A percentile compares a stretch with the other conserved stretches of the same genome.
phyloP scores from a whole-genome alignment of 1,140 invertebrate genomes.

The Vanessa atalanta region DNA sequence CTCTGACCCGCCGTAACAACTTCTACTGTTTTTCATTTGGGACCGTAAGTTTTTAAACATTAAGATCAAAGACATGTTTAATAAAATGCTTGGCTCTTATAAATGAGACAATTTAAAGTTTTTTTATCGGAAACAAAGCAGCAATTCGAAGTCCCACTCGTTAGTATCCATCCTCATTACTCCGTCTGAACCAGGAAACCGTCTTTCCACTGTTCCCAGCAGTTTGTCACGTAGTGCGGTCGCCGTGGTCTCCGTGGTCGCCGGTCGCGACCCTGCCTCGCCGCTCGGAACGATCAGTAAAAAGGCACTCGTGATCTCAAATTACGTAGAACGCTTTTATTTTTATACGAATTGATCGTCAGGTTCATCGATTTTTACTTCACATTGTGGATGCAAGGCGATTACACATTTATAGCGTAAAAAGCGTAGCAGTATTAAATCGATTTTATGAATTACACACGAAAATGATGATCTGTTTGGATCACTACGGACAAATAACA shows the following conservation, averaged over 20 bases:
- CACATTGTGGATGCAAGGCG: conserved; percentile 5
- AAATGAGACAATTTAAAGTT: no score
- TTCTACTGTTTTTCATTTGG: not conserved
- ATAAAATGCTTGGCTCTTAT: no score
- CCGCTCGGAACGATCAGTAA: conserved; percentile 62
- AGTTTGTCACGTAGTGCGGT: conserved; percentile 63
- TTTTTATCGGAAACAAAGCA: not conserved
- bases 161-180: conserved; percentile 34
- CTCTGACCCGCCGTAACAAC: not conserved
- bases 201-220: conserved; percentile 50
- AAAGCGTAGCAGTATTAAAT: not conserved
- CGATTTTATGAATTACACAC: not conserved
- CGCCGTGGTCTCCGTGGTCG: conserved; percentile 36
- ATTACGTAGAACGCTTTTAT: conserved; percentile 56
- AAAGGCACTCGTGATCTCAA: conserved; percentile 60
- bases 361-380: conserved; percentile 45
- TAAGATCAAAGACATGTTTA: no score
- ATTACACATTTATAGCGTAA: not conserved
- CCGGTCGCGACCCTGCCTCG: conserved; percentile 59
- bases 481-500: no score
- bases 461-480: not conserved
- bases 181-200: conserved; percentile 50
- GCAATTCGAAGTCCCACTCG: not conserved
- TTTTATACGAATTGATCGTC: conserved; percentile 56
- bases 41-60: no score